Evolutionary conservation across 1,140 invertebrate species (phyloP).

Genomic region (Drosophila auraria): DNA sequence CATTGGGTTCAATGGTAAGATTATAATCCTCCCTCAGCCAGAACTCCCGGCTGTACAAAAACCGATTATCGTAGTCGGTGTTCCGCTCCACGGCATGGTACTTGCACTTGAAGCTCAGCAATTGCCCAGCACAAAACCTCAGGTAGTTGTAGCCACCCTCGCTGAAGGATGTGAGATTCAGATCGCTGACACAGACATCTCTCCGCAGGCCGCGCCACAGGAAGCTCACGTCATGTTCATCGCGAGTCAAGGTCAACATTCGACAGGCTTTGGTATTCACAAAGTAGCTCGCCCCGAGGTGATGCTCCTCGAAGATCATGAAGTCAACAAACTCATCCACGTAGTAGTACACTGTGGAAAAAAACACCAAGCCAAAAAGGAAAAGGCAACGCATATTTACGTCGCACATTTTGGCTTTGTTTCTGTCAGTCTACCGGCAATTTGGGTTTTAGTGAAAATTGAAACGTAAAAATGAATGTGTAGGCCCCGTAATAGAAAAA

Average conservation of each 20-base stretch:
- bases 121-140: neutral
- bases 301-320: constrained; percentile 1
- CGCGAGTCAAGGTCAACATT: constrained; percentile 6
- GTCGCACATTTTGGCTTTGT: neutral
- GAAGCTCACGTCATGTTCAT: neutral
- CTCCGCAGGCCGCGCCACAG: neutral
- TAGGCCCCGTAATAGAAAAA: neutral
- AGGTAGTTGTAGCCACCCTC: constrained; percentile 21
- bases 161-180: constrained; percentile 8
- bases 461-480: neutral
- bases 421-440: neutral
- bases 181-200: neutral
- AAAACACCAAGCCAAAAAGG: neutral
- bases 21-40: neutral
- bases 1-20: constrained; percentile 9
- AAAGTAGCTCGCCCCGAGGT: constrained; percentile 4
- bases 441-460: neutral
- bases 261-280: constrained; percentile 30
- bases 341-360: constrained; percentile 13
- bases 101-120: constrained; percentile 8
- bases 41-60: constrained; percentile 10
- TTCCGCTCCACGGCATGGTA: constrained; percentile 23
- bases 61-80: constrained; percentile 22
- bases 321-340: constrained; percentile 15
- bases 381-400: constrained; percentile 17